Base-by-base conservation (phyloP, 2,888 invertebrate genomes). In the Hetaerina titia region DNA sequence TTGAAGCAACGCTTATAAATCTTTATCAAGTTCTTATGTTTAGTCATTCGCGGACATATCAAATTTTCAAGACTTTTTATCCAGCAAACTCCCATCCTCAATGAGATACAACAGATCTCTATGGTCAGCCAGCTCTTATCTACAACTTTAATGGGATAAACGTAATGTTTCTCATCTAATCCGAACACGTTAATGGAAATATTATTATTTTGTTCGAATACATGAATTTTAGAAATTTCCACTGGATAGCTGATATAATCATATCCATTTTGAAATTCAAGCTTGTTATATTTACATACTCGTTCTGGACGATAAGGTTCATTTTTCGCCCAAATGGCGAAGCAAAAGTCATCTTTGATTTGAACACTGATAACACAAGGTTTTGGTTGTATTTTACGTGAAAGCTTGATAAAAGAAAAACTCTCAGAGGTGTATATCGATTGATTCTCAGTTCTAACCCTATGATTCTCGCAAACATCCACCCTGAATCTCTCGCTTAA, bases 21-120 rank as follows among this genome's bases (percentile, higher is more conserved):
- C 89, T 63, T 95, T 25, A 92, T 95, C 95, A 89, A 87, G 94
- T 45, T 9, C 17, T 95, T 17, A 95, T 94, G 88, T 94, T 95
- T 95, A 7, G 95, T 92, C n/a, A 95, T 56, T 95, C 95, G 96
- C 13, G 17, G 25, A 25, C 64, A 25, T 15, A 95, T 17, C 0
- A 96, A 64, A 90, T 95, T 56, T 13, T 95, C 95, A 69, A 96
- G 94, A 95, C 95, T 95, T 95, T 95, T 95, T 45, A 95, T 96
- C 95, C 95, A 95, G 56, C 95, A 95, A 95, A 7, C 11, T 58
- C 2, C 8, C n/a, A 5, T 64, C 57, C 0, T 60, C 25, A 11
- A 4, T 6, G 0, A 56, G 0, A 56, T 45, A n/a, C 6, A 94
- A 22, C 5, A 94, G n/a, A 69, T 74, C 57, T 19, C 81, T 1